A percentile compares a stretch with the other conserved stretches of the same genome.
phyloP scores from a whole-genome alignment of 2,113 vertebrate genomes.

The Centropus bengalensis region DNA sequence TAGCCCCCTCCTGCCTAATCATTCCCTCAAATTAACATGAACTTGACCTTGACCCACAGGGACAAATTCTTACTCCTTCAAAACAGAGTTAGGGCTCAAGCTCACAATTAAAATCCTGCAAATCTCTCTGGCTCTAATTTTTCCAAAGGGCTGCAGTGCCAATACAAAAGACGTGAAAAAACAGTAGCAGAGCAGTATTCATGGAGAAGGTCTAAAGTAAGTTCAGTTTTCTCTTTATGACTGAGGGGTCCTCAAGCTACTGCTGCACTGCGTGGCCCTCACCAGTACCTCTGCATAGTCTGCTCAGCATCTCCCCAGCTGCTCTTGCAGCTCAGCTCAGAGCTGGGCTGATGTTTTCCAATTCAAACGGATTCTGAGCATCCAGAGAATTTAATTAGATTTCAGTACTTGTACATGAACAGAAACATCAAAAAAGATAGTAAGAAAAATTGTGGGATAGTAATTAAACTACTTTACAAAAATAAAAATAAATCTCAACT shows the following conservation, averaged over 20 bases:
- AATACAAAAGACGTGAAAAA: neutral
- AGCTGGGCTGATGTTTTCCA: neutral
- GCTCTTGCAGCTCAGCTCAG: neutral
- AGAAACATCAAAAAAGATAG: neutral
- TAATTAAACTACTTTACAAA: neutral
- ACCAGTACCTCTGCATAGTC: neutral
- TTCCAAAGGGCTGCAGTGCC: neutral
- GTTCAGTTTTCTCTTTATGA: neutral
- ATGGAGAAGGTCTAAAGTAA: neutral
- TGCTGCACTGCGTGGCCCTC: neutral
- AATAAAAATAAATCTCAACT: neutral
- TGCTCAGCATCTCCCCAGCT: neutral
- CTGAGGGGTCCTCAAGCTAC: neutral
- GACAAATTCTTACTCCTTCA: neutral
- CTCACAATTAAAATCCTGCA: accelerated
- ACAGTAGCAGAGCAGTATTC: neutral
- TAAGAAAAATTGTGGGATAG: neutral
- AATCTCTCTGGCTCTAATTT: neutral
- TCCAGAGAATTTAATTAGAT: neutral
- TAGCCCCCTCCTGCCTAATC: neutral
- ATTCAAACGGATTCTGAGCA: neutral
- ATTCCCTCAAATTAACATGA: neutral
- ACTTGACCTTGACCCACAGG: neutral
- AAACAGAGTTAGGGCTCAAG: neutral
- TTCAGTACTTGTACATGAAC: neutral